Percentiles rank a stretch among this genome's conserved stretches.
These are phyloP conservation scores for Perodicticus potto DNA, from an alignment of 2,797 vertebrate species.

Conservation along the genomic window DNA sequence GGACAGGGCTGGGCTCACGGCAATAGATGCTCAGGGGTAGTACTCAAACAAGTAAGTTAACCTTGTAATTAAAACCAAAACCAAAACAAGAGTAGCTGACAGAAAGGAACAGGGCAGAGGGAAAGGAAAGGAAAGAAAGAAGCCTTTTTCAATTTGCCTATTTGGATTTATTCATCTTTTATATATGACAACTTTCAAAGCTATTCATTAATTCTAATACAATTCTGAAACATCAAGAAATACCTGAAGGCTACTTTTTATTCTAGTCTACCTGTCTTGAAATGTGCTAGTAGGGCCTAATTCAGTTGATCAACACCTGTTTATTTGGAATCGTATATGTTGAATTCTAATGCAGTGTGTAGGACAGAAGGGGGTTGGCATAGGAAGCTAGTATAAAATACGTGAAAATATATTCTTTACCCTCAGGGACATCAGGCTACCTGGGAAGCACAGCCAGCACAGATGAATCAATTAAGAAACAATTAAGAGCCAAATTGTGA, in stretches of 20 bases:
- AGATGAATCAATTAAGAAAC: slow-evolving; percentile 82
- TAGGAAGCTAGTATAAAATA: slow-evolving; percentile 48
- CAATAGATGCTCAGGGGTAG: neutral
- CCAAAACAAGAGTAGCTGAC: neutral
- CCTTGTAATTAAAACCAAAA: slow-evolving; percentile 10
- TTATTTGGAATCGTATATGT: slow-evolving; percentile 41
- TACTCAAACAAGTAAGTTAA: neutral
- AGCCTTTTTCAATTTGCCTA: neutral
- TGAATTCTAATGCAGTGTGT: neutral
- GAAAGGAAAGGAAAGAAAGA: neutral
- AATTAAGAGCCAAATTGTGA: slow-evolving; percentile 80
- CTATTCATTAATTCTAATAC: slow-evolving; percentile 49
- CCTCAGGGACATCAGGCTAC: slow-evolving; percentile 69
- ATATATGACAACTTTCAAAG: slow-evolving; percentile 20
- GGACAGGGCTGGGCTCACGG: neutral
- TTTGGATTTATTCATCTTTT: slow-evolving; percentile 49
- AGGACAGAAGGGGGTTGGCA: neutral
- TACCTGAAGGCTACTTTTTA: slow-evolving; percentile 45
- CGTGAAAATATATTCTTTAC: slow-evolving; percentile 64
- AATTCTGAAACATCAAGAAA: slow-evolving; percentile 53
- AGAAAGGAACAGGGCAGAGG: neutral
- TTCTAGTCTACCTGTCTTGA: slow-evolving; percentile 18
- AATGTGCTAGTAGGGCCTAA: slow-evolving; percentile 42
- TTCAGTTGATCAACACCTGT: slow-evolving; percentile 35
- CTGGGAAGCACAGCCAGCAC: slow-evolving; percentile 75